These are phyloP conservation scores for Lophura swinhoii DNA, from an alignment of 2,797 vertebrate species.

Conservation along the genomic window DNA sequence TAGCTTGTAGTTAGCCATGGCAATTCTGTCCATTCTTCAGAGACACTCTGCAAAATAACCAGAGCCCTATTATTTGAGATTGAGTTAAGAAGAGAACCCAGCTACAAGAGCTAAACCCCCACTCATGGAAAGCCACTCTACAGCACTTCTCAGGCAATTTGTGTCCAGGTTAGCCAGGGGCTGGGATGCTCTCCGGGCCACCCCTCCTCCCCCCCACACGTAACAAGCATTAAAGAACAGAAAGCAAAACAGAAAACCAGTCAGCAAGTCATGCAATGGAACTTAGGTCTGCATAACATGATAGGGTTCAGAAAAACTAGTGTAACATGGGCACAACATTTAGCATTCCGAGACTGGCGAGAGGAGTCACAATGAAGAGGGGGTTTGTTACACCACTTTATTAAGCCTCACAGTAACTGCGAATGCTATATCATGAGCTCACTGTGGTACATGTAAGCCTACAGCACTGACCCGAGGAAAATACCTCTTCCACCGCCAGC, in stretches of 20 bases:
- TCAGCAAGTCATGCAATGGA: constrained; percentile 66
- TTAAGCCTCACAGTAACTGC: background rate
- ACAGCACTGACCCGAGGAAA: background rate
- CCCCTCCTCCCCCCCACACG: constrained; percentile 1
- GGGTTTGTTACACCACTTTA: background rate
- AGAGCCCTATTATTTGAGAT: constrained; percentile 84
- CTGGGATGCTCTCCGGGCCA: constrained; percentile 57
- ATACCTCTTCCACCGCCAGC: background rate
- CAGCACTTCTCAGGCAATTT: constrained; percentile 71
- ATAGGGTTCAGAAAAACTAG: constrained; percentile 22
- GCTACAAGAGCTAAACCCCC: constrained; percentile 78
- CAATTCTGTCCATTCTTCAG: constrained; percentile 83
- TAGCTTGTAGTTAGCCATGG: constrained; percentile 83
- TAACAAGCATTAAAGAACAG: background rate
- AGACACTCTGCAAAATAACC: constrained; percentile 84
- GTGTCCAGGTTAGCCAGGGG: constrained; percentile 38
- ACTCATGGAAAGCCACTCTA: constrained; percentile 59
- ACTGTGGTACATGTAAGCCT: constrained; percentile 9
- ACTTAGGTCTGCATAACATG: constrained; percentile 25
- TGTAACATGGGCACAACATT: background rate
- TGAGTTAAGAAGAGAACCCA: constrained; percentile 74
- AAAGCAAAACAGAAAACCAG: constrained; percentile 34
- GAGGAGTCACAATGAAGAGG: background rate
- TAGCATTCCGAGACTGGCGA: background rate
- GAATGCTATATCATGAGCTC: background rate